phyloP scores from a whole-genome alignment of 2,888 invertebrate genomes.

The Linnaemya tessellans region DNA sequence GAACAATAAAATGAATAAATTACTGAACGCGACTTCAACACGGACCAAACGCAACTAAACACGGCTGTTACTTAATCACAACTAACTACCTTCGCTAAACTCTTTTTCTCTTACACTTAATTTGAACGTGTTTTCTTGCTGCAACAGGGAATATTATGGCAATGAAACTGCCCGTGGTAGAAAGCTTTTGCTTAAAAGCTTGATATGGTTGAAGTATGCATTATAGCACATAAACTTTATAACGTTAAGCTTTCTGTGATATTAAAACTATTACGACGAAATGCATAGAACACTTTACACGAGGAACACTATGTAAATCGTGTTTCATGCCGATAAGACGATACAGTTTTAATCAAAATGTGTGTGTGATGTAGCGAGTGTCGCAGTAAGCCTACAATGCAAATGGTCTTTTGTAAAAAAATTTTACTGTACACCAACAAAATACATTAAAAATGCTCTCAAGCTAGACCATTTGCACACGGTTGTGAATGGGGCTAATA shows the following conservation, averaged over 20 bases:
- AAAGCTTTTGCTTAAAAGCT: conserved; percentile 51
- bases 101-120: conserved; percentile 3
- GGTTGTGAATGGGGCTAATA: no score
- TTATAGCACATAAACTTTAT: conserved; percentile 8
- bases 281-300: background rate
- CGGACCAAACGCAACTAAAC: conserved; percentile 55
- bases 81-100: conserved; percentile 52
- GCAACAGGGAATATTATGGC: conserved; percentile 5
- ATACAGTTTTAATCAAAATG: no score
- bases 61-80: conserved; percentile 66
- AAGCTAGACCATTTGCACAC: no score
- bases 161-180: conserved; percentile 16
- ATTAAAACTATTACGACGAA: background rate
- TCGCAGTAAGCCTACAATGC: no score
- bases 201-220: background rate
- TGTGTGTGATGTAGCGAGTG: no score
- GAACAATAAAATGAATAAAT: conserved; percentile 26
- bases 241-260: background rate
- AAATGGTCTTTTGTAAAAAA: no score
- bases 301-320: background rate
- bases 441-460: no score
- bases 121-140: conserved; percentile 4
- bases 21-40: background rate
- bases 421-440: no score
- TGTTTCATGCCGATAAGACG: no score